Percentiles rank a stretch among this genome's conserved stretches.
These are phyloP conservation scores for Carlito syrichta DNA, from an alignment of 2,113 vertebrate species.

Conservation along the genomic window DNA sequence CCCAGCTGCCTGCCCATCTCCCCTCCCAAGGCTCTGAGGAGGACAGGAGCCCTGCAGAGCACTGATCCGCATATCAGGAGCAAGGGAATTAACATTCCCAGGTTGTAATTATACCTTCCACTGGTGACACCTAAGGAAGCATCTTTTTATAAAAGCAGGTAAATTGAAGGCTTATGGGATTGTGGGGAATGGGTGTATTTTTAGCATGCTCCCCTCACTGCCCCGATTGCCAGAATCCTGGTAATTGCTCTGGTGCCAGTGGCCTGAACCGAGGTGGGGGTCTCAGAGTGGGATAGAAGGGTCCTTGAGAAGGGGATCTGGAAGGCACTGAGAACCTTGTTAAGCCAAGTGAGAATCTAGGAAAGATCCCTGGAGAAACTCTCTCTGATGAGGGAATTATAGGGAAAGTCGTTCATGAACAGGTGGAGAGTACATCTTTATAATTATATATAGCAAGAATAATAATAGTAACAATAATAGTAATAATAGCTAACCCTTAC, in stretches of 20 bases:
- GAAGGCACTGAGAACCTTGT: background rate
- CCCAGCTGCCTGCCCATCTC: constrained; percentile 19
- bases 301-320: background rate
- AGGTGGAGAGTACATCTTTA: background rate
- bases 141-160: constrained; percentile 83
- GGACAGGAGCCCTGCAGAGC: constrained; percentile 76
- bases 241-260: background rate
- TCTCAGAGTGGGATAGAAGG: background rate
- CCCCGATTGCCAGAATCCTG: background rate
- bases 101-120: constrained; percentile 87
- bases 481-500: background rate
- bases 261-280: constrained; percentile 3
- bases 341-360: background rate
- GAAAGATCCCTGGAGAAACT: background rate
- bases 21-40: constrained; percentile 36
- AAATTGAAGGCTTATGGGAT: constrained; percentile 83
- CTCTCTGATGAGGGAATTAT: background rate
- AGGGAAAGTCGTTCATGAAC: background rate
- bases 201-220: constrained; percentile 46
- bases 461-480: background rate
- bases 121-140: constrained; percentile 82
- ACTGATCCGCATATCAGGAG: constrained; percentile 61
- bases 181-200: constrained; percentile 73
- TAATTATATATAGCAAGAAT: background rate
- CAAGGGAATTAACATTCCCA: constrained; percentile 80